These are phyloP conservation scores for Antheraea mylitta DNA, from an alignment of 1,140 invertebrate species.

Conservation along the genomic window DNA sequence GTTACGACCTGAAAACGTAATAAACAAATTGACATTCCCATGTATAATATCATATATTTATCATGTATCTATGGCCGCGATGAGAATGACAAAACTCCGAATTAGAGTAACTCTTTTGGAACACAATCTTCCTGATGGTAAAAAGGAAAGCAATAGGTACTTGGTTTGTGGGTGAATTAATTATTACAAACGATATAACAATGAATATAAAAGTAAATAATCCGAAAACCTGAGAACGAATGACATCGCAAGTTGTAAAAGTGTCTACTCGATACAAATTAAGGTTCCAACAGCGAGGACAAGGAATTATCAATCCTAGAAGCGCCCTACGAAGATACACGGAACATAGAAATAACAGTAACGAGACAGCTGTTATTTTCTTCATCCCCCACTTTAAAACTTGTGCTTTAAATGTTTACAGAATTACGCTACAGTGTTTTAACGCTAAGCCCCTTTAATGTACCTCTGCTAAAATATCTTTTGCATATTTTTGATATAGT, in stretches of 20 bases:
- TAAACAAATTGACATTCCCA: no score
- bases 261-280: not conserved
- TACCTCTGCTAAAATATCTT: conserved; percentile 2
- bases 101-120: no score
- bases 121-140: no score
- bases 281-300: not conserved
- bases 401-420: not conserved
- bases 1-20: no score
- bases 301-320: not conserved
- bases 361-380: not conserved
- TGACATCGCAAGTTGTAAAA: not conserved
- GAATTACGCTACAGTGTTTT: not conserved
- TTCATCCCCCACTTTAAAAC: not conserved
- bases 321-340: not conserved
- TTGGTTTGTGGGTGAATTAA: no score
- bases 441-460: not conserved
- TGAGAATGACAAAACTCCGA: no score
- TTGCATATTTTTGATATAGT: not conserved
- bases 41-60: no score
- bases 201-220: not conserved
- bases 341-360: not conserved
- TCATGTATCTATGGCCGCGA: no score
- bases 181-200: not conserved
- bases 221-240: not conserved
- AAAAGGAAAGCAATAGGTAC: no score